Evolutionary conservation across 2,797 vertebrate genomes (phyloP).

Genomic region (Cichlasoma orientale): DNA sequence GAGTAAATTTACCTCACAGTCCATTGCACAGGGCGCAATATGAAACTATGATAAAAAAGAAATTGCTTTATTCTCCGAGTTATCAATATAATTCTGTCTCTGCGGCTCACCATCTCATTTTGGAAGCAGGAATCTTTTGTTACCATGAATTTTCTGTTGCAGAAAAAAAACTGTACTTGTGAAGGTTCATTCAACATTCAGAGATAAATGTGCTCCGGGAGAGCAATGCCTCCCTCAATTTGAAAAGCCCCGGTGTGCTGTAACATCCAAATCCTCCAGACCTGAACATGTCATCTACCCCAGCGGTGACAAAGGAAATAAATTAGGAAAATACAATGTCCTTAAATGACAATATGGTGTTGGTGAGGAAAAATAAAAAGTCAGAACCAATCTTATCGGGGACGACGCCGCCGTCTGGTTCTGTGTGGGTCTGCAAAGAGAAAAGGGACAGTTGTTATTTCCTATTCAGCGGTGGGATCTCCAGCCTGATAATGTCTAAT

Average conservation of each 20-base stretch:
- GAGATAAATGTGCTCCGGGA: conserved; percentile 56
- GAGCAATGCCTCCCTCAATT: conserved; percentile 51
- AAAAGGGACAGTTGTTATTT: conserved; percentile 61
- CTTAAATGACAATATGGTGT: conserved; percentile 51
- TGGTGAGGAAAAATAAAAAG: neutral
- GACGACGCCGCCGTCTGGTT: conserved; percentile 17
- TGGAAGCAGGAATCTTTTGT: conserved; percentile 62
- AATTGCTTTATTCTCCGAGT: conserved; percentile 70
- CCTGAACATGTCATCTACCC: conserved; percentile 45
- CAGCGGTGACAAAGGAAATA: conserved; percentile 44
- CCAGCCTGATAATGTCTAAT: conserved; percentile 69
- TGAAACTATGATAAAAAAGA: conserved; percentile 74
- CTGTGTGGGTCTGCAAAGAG: conserved; percentile 1
- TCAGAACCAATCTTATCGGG: conserved; percentile 39
- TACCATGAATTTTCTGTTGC: conserved; percentile 45
- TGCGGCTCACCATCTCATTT: conserved; percentile 48
- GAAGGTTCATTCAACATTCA: conserved; percentile 56
- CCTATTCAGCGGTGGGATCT: conserved; percentile 60
- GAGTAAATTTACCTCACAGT: conserved; percentile 74
- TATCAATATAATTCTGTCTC: conserved; percentile 70
- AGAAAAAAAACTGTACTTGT: conserved; percentile 17
- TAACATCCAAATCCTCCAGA: conserved; percentile 52
- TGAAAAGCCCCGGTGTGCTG: conserved; percentile 42
- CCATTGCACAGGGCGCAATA: conserved; percentile 68
- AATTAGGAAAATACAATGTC: conserved; percentile 57